Conservation (phyloP, 2,888 invertebrate genomes). For the Creontiades dilutus region DNA sequence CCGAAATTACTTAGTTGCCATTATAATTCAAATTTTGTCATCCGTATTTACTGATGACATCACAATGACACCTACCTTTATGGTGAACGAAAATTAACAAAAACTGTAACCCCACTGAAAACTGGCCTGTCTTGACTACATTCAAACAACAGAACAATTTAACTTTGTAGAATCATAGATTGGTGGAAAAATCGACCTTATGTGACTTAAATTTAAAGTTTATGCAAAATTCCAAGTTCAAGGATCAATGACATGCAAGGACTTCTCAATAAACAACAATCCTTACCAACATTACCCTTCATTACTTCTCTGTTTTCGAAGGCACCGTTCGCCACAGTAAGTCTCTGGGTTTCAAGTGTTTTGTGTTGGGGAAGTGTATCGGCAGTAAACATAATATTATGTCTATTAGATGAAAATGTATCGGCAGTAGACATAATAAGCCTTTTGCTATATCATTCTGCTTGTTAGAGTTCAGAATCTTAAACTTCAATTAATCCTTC, state of each 20-base stretch:
- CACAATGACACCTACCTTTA: too few relatives aligned
- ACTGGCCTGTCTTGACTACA: too few relatives aligned
- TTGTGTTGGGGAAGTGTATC: not conserved
- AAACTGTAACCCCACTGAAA: too few relatives aligned
- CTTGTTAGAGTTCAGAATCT: too few relatives aligned
- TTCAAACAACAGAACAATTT: not conserved
- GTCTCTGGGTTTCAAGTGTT: not conserved
- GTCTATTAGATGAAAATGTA: not conserved
- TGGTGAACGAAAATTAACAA: too few relatives aligned
- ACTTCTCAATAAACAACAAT: not conserved
- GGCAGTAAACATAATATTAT: not conserved
- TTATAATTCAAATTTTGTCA: too few relatives aligned
- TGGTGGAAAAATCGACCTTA: not conserved
- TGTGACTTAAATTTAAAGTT: slow-evolving; percentile 7
- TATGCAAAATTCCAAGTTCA: slow-evolving; percentile 29
- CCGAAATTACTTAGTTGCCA: too few relatives aligned
- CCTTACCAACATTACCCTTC: too few relatives aligned
- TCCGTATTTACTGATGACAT: too few relatives aligned
- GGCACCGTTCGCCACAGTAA: not conserved
- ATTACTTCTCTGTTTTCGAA: not conserved
- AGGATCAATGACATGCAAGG: slow-evolving; percentile 29
- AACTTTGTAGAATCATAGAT: not conserved
- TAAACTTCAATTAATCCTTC: too few relatives aligned
- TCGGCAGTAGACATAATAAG: not conserved
- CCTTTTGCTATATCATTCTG: not conserved